Evolutionary conservation across 2,797 vertebrate genomes (phyloP).

Genomic region (Nothura maculosa): DNA sequence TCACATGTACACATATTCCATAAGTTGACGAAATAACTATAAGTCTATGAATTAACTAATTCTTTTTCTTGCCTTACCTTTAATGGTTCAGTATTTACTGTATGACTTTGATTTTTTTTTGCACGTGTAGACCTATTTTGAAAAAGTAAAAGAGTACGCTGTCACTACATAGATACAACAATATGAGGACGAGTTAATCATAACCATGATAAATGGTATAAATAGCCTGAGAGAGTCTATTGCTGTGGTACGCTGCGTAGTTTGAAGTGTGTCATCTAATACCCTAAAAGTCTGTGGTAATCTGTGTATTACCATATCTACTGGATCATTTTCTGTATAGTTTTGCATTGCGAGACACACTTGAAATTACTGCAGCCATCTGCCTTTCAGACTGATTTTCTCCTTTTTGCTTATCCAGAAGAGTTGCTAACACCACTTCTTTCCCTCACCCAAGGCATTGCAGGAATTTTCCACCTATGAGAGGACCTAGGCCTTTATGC

Average conservation of each 20-base stretch:
- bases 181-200: neutral
- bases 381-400: neutral
- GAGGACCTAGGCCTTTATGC: neutral
- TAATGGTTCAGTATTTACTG: neutral
- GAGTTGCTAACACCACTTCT: neutral
- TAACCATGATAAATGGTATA: neutral
- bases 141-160: neutral
- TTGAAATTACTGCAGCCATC: neutral
- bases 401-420: neutral
- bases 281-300: neutral
- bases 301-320: neutral
- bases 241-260: rapidly evolving
- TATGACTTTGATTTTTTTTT: neutral
- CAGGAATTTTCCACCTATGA: neutral
- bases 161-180: neutral
- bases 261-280: neutral
- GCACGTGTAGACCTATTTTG: neutral
- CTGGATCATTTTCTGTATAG: neutral
- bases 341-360: neutral
- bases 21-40: neutral
- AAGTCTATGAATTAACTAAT: neutral
- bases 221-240: neutral
- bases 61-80: neutral
- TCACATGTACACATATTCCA: neutral
- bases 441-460: neutral